A percentile compares a stretch with the other conserved stretches of the same genome.
phyloP scores from a whole-genome alignment of 2,797 vertebrate genomes.

The Gambelia wislizenii region DNA sequence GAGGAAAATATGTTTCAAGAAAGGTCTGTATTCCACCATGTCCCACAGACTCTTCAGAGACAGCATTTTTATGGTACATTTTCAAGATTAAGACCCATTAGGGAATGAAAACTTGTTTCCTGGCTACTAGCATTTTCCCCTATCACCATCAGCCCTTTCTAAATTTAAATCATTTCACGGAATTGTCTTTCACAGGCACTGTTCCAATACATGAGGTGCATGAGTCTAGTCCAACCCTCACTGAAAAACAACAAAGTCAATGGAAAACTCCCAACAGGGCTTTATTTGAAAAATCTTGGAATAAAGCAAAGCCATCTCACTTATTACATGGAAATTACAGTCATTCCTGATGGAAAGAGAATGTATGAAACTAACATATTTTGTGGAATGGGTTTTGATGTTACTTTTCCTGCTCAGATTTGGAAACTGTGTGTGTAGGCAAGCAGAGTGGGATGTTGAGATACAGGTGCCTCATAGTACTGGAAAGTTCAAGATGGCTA shows the following conservation, averaged over 20 bases:
- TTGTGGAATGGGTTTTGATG: not conserved
- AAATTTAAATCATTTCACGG: slow-evolving; percentile 15
- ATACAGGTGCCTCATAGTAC: not conserved
- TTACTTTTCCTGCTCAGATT: not conserved
- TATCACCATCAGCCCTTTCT: not conserved
- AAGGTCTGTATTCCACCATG: slow-evolving; percentile 21
- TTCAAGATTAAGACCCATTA: slow-evolving; percentile 14
- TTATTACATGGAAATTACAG: not conserved
- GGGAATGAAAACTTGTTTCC: not conserved
- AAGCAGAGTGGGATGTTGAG: too few species aligned
- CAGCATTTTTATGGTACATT: slow-evolving; percentile 17
- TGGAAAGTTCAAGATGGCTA: not conserved
- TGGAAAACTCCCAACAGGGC: not conserved
- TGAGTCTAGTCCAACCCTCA: not conserved
- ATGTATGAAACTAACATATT: not conserved
- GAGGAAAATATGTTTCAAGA: not conserved
- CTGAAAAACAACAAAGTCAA: not conserved
- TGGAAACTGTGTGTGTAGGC: not conserved
- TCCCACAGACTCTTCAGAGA: not conserved
- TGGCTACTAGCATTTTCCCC: slow-evolving; percentile 3
- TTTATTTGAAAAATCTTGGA: slow-evolving; percentile 11
- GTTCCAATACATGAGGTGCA: not conserved
- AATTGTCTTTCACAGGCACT: not conserved
- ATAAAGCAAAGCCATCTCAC: not conserved
- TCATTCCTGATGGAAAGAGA: not conserved